Evolutionary conservation across 2,888 invertebrate species (phyloP).

Genomic region (Carpatolechia fugitivella): DNA sequence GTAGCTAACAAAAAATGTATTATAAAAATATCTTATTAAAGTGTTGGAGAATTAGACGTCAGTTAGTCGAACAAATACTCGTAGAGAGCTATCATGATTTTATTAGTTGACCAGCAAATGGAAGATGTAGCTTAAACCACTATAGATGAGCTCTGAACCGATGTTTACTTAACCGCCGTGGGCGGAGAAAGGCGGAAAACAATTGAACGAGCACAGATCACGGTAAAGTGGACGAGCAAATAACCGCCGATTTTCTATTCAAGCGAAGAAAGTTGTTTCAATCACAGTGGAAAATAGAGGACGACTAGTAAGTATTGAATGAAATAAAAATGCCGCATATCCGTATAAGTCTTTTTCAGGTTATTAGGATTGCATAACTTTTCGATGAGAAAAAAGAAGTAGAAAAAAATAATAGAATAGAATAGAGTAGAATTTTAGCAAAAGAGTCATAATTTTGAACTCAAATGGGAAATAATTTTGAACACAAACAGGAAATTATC

Average conservation of each 20-base stretch:
- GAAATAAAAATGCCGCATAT: neutral
- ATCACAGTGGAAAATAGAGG: slow-evolving; percentile 43
- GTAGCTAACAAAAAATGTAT: neutral
- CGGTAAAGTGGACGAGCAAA: slow-evolving; percentile 19
- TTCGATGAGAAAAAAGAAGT: neutral
- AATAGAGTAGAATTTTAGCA: neutral
- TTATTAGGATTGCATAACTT: too few species aligned
- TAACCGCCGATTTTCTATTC: slow-evolving; percentile 54
- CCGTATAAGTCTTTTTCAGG: neutral
- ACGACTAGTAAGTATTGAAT: slow-evolving; percentile 6
- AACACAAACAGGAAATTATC: slow-evolving; percentile 6
- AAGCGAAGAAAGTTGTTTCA: slow-evolving; percentile 54
- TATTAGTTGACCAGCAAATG: slow-evolving; percentile 32
- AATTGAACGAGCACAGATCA: slow-evolving; percentile 21
- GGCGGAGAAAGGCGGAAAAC: slow-evolving; percentile 29
- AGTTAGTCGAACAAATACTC: slow-evolving; percentile 23
- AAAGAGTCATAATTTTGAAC: too few species aligned
- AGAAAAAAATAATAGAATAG: neutral
- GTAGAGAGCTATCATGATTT: slow-evolving; percentile 30
- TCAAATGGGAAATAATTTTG: too few species aligned
- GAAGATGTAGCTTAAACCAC: slow-evolving; percentile 25
- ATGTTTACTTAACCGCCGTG: slow-evolving; percentile 23
- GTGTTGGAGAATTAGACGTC: neutral
- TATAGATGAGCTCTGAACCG: slow-evolving; percentile 20
- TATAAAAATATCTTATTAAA: slow-evolving; percentile 11